Percentiles rank a stretch among this genome's conserved stretches.
Evolutionary conservation across 2,113 vertebrate genomes (phyloP).

Genomic region (Pitta sordida): DNA sequence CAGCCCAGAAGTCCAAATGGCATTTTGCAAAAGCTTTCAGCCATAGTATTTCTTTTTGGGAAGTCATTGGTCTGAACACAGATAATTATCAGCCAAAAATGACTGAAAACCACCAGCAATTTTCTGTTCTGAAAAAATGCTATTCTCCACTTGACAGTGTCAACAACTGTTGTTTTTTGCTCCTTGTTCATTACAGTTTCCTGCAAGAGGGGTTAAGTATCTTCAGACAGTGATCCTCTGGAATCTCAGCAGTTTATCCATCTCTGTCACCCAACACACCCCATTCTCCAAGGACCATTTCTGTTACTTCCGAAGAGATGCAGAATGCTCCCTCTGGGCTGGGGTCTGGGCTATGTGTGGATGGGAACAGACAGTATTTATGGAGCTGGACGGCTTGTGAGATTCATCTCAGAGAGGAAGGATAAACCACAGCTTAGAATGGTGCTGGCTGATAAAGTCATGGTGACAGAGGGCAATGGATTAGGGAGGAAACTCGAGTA

Average conservation of each 20-base stretch:
- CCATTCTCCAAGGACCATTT: not conserved
- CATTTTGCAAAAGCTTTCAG: slow-evolving; percentile 31
- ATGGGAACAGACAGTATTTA: not conserved
- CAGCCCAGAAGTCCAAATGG: not conserved
- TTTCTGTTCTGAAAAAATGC: not conserved
- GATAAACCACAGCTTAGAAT: not conserved
- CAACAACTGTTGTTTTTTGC: not conserved
- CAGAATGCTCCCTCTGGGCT: not conserved
- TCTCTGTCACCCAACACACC: not conserved
- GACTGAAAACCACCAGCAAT: slow-evolving; percentile 21
- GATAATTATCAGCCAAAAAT: not conserved
- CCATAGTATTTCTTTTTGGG: not conserved
- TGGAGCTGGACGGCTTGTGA: not conserved
- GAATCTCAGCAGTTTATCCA: not conserved
- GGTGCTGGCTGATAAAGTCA: not conserved
- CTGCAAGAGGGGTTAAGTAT: not conserved
- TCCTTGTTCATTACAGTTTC: not conserved
- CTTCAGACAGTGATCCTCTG: not conserved
- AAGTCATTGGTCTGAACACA: not conserved
- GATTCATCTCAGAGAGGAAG: not conserved
- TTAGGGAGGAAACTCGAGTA: not conserved
- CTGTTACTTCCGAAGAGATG: not conserved
- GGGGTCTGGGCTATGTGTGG: not conserved
- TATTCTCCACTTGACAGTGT: not conserved
- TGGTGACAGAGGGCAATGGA: not conserved